Evolutionary conservation across 2,888 invertebrate species (phyloP), one percentile per base, ranked within the genome.

Genomic region (Nomada fucata): DNA sequence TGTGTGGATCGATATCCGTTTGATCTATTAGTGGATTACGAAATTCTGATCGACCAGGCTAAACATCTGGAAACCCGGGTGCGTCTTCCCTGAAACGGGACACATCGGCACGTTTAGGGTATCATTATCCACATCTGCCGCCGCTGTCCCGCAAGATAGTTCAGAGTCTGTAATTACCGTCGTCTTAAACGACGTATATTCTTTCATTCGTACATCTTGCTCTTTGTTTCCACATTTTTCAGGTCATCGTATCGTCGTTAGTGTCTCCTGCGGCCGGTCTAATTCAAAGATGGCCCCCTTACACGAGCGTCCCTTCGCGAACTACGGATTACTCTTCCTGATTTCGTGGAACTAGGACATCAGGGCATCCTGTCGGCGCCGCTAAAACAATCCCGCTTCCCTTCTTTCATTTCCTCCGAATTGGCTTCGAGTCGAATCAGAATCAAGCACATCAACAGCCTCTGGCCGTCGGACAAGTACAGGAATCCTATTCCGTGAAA

Each of bases 81-180:
- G 85, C 83, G 79, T 87, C 79, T 77, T 73, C 74, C 69, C 73
- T 79, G 86, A 83, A 88, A 77, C 86, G 86, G 90, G 91, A 91
- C 90, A 92, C 89, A 91, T 90, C 87, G 90, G 86, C 88, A 84
- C 88, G 89, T 91, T 90, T 85, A 88, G 89, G 87, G 91, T 92
- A 92, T 92, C 90, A 92, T 92, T 92, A 91, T 91, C 91, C 89
- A 86, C 93, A 92, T 92, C 92, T 92, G 92, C 91, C 90, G 86
- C 80, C 83, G 88, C 86, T 87, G 82, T 68, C 71, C 78, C 76
- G 50, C 63, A 79, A 86, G 71, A 89, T 85, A 88, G 71, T 76
- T 69, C 67, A 76, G 86, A 84, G 85, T 70, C 88, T 89, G 87
- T 91, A 91, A 91, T 91, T 91, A 90, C 85, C 78, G 71, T 57